These are phyloP conservation scores for Oxyura jamaicensis DNA, from an alignment of 2,113 vertebrate species.

Conservation along the genomic window DNA sequence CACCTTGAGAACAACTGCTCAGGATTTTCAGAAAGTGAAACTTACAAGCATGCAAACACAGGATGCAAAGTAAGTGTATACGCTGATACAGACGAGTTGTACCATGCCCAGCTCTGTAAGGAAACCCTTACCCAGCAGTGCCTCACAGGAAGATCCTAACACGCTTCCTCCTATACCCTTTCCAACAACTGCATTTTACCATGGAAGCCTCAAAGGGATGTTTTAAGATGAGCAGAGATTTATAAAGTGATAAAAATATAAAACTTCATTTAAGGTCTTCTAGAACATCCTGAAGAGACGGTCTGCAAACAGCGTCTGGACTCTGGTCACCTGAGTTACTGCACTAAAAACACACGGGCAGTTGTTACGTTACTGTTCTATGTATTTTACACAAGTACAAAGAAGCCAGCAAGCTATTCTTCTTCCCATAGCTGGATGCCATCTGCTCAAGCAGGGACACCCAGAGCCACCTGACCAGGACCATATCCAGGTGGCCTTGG, in stretches of 20 bases:
- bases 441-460: background rate
- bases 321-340: background rate
- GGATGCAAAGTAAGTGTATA: background rate
- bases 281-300: background rate
- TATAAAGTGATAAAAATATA: background rate
- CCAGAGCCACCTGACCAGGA: background rate
- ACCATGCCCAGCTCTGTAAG: background rate
- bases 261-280: background rate
- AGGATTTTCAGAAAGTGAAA: background rate
- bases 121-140: background rate
- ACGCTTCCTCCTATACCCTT: background rate
- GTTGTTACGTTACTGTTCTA: background rate
- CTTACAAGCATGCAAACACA: background rate
- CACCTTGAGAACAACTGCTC: background rate
- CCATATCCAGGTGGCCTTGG: background rate
- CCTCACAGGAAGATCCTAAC: background rate
- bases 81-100: background rate
- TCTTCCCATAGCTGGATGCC: background rate
- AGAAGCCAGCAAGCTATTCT: background rate
- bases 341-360: background rate
- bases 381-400: background rate
- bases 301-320: background rate
- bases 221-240: background rate
- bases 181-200: background rate
- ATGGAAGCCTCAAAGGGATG: background rate